Percentiles rank a stretch among this genome's conserved stretches.
phyloP scores from a whole-genome alignment of 2,113 vertebrate genomes.

The Miniopterus natalensis region DNA sequence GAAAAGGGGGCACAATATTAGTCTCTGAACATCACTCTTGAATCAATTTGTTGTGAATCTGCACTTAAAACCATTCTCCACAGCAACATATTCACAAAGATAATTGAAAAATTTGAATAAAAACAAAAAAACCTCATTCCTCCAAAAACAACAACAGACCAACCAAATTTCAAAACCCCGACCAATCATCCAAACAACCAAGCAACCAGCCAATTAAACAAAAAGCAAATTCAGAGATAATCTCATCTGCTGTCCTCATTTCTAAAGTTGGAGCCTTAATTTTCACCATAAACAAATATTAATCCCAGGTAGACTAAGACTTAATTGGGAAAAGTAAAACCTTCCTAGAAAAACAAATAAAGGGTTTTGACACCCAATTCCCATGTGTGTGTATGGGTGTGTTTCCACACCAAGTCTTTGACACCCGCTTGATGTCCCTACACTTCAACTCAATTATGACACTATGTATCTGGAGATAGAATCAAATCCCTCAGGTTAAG shows the following conservation, averaged over 20 bases:
- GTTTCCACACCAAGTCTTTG: background rate
- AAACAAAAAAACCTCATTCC: background rate
- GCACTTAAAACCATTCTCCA: background rate
- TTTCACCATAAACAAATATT: background rate
- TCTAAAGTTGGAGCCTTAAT: background rate
- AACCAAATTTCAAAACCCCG: background rate
- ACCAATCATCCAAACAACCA: background rate
- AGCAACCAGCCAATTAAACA: background rate
- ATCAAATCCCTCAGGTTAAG: background rate
- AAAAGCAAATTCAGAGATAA: background rate
- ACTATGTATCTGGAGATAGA: background rate
- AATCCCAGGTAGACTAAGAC: background rate
- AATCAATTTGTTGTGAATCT: background rate
- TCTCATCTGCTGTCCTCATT: background rate
- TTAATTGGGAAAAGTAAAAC: constrained; percentile 34
- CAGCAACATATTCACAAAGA: background rate
- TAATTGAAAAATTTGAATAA: background rate
- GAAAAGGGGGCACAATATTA: background rate
- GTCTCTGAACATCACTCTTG: background rate
- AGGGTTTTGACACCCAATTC: background rate
- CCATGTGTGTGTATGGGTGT: background rate
- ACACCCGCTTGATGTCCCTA: background rate
- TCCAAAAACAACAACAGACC: background rate
- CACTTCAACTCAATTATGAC: background rate
- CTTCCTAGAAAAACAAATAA: constrained; percentile 4